Evolutionary conservation across 2,888 invertebrate species (phyloP).

Genomic region (Alentia gelatinosa): DNA sequence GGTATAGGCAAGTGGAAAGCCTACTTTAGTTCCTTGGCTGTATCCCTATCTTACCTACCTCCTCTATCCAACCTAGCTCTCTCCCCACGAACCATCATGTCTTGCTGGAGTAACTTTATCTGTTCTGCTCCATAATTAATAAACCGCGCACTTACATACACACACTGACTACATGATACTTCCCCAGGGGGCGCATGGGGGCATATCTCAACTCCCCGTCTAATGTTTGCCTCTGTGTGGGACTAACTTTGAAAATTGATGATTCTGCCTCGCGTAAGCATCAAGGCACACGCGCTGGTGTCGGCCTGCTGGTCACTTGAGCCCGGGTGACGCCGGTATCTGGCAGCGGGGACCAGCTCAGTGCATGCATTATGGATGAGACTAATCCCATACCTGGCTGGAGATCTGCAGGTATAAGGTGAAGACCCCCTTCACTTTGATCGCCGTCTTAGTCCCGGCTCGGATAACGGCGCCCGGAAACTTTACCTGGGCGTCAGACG

Average conservation of each 20-base stretch:
- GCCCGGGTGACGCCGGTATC: background rate
- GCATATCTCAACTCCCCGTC: background rate
- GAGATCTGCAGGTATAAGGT: background rate
- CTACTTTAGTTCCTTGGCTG: too few relatives aligned
- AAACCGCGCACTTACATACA: background rate
- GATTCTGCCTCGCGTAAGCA: background rate
- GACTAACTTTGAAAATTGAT: conserved; percentile 18
- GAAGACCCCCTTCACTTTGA: background rate
- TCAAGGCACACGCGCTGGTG: background rate
- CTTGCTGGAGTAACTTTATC: background rate
- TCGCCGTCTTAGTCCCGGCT: background rate
- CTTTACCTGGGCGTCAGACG: background rate
- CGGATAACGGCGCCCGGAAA: background rate
- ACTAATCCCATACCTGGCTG: background rate
- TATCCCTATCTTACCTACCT: too few relatives aligned
- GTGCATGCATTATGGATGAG: conserved; percentile 2
- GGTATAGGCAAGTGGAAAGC: too few relatives aligned
- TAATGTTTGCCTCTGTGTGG: background rate
- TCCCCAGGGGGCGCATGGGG: too few relatives aligned
- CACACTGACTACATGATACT: background rate
- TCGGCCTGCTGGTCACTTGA: background rate
- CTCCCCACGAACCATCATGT: too few relatives aligned
- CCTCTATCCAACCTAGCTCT: too few relatives aligned
- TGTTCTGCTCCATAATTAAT: background rate
- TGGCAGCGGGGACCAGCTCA: background rate